Conservation (phyloP, 2,797 vertebrate species). For the Erpetoichthys calabaricus region DNA sequence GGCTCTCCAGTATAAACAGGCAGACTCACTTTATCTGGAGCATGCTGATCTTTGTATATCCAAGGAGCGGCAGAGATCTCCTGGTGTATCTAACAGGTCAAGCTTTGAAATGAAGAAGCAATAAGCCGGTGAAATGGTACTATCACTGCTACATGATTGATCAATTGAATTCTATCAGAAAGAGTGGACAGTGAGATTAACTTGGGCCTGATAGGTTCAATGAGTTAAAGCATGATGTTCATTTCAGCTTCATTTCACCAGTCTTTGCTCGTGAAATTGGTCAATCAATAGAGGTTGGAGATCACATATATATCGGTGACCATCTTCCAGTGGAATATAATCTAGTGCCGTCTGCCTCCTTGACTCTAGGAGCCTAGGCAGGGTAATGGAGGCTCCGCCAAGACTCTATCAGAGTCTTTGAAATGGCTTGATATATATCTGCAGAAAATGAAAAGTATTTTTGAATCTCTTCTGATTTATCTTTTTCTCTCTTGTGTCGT, state of each 20-base stretch:
- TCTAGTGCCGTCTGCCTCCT: slow-evolving; percentile 45
- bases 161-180: slow-evolving; percentile 99
- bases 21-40: not conserved
- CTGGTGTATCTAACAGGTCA: slow-evolving; percentile 59
- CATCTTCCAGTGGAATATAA: slow-evolving; percentile 63
- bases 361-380: slow-evolving; percentile 41
- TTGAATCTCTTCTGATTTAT: slow-evolving; percentile 59
- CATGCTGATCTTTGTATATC: slow-evolving; percentile 37
- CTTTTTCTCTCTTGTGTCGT: slow-evolving; percentile 30
- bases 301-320: slow-evolving; percentile 61
- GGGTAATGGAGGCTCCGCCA: slow-evolving; percentile 57
- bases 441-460: slow-evolving; percentile 71
- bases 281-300: slow-evolving; percentile 89
- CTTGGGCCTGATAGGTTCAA: slow-evolving; percentile 93
- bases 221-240: slow-evolving; percentile 95
- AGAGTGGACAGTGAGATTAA: slow-evolving; percentile 96
- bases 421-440: slow-evolving; percentile 61
- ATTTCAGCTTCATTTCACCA: slow-evolving; percentile 91
- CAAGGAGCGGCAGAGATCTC: slow-evolving; percentile 37
- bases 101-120: slow-evolving; percentile 86
- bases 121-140: slow-evolving; percentile 98
- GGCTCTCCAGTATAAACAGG: not conserved
- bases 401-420: slow-evolving; percentile 55
- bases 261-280: slow-evolving; percentile 87
- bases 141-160: slow-evolving; percentile 99